Conservation (phyloP, 92 coral and sea anemone species). For the Zoanthus sociatus region DNA sequence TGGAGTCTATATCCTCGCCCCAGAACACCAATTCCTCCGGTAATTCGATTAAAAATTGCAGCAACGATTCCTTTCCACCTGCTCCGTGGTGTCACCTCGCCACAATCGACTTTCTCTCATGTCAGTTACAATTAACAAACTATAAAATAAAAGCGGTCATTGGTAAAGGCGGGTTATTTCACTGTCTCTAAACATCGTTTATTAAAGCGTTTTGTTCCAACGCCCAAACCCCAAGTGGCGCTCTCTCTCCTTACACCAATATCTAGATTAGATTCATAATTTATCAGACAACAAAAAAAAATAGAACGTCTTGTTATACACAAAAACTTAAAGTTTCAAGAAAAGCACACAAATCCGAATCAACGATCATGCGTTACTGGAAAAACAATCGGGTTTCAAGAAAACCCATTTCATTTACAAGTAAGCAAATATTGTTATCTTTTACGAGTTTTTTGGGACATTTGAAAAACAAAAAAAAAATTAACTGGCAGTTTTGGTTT, state of each 20-base stretch:
- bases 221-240: conserved; percentile 12
- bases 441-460: not conserved
- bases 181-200: conserved; percentile 41
- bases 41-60: conserved; percentile 65
- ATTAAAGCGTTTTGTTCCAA: conserved; percentile 32
- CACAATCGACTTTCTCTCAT: conserved; percentile 38
- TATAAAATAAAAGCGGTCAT: conserved; percentile 38
- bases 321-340: not conserved
- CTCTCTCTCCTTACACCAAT: not conserved
- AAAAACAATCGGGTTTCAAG: not conserved
- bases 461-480: conserved; percentile 4
- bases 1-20: conserved; percentile 46
- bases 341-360: conserved; percentile 6
- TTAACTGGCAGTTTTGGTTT: conserved; percentile 8
- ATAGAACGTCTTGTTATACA: conserved; percentile 19
- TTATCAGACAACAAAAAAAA: conserved; percentile 37
- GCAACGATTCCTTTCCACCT: conserved; percentile 41
- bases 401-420: not conserved
- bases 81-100: conserved; percentile 45
- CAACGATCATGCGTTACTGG: not conserved
- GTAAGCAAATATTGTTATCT: not conserved
- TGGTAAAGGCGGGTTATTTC: conserved; percentile 28
- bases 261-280: conserved; percentile 42
- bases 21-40: conserved; percentile 43
- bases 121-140: conserved; percentile 42